Conservation (phyloP, 2,113 vertebrate genomes). For the Caranx melampygus region DNA sequence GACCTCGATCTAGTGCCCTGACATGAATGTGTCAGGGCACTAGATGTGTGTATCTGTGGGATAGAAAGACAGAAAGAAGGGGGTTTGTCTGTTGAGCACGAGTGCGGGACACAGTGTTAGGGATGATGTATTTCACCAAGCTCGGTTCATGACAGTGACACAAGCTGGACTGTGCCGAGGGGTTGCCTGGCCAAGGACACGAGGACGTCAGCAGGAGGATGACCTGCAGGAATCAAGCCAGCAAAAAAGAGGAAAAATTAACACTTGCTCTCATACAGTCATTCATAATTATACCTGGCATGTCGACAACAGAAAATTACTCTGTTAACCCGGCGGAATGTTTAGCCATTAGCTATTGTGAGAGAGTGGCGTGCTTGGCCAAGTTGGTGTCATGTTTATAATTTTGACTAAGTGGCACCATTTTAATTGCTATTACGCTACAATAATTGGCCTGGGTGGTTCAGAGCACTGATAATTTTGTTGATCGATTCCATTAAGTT, state of each 20-base stretch:
- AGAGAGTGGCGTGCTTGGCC: constrained; percentile 35
- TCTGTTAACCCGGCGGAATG: constrained; percentile 84
- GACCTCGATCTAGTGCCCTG: no score
- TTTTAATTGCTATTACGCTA: constrained; percentile 34
- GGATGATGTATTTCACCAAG: constrained; percentile 87
- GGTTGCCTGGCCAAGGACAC: constrained; percentile 80
- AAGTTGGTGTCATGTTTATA: constrained; percentile 53
- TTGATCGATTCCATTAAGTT: neutral
- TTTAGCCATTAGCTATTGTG: constrained; percentile 79
- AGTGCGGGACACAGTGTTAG: constrained; percentile 67
- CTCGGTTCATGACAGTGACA: constrained; percentile 84
- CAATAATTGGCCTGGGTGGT: constrained; percentile 8
- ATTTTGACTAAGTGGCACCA: constrained; percentile 37
- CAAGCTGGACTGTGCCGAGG: constrained; percentile 76
- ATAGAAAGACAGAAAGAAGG: constrained; percentile 77
- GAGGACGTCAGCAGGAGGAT: constrained; percentile 78
- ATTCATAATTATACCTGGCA: constrained; percentile 87
- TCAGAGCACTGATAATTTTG: neutral
- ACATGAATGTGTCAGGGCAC: neutral
- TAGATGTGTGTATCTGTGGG: constrained; percentile 33
- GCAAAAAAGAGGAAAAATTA: constrained; percentile 70
- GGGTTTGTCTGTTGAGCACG: constrained; percentile 80
- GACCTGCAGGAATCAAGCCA: constrained; percentile 47
- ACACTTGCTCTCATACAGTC: constrained; percentile 75
- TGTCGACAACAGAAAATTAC: constrained; percentile 88